Evolutionary conservation across 2,888 invertebrate species (phyloP), one percentile per base, ranked within the genome.

Genomic region (Pinctada fucata): DNA sequence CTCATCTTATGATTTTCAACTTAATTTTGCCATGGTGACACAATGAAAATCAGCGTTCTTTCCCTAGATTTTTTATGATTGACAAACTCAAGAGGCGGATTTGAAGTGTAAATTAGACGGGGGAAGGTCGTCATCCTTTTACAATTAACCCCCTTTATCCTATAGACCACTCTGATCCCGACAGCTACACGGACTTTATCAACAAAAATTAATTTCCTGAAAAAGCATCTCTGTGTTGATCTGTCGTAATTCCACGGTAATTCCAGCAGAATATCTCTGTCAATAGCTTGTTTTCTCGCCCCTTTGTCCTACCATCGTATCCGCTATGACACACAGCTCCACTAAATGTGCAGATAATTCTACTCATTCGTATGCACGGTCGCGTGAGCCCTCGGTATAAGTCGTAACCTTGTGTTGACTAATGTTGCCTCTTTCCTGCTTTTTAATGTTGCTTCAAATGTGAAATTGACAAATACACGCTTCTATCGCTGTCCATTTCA

Each of bases 351-450:
- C 8, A 58, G 8, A 58, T 58, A 10, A 58, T 58, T 6, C 58
- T n/a, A 67, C 45, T 77, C 77, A 78, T 79, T 79, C 71, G 66
- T 72, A 75, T 79, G 75, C 79, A 72, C 8, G 16, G 75, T 79
- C 71, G 47, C 45, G 31, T 67, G 8, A 58, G 58, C 8, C 13
- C 58, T 6, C 0, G 58, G 58, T 58, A 58, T 58, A 58, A 58
- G 58, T 58, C 58, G 58, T 13, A 6, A 58, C 8, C 58, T 13
- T 58, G 8, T 58, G 8, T 58, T 58, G 58, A 6, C 58, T 58
- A 58, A 58, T 58, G 58, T 58, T 58, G 58, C 13, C 58, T 58
- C 13, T 58, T 58, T 58, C 58, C 58, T 58, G 58, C 13, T 58
- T 6, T 58, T 58, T 58, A 58, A 58, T 58, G 13, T 13, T 13